Base-by-base conservation (phyloP, 2,888 invertebrate species). In the Ormia ochracea region DNA sequence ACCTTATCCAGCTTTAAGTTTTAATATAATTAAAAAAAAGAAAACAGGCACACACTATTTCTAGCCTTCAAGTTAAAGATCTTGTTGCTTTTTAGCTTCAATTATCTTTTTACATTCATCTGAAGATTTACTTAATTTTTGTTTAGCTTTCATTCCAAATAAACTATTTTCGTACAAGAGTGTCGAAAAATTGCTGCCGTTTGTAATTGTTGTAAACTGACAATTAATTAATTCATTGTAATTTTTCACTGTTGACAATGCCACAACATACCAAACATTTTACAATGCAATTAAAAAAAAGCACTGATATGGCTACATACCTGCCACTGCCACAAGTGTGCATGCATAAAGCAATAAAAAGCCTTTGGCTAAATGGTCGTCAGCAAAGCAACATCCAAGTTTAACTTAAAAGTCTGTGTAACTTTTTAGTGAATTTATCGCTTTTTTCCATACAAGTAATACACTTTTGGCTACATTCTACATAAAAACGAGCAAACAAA, bases 211-310 rank as follows among this genome's bases (percentile, higher is more conserved):
- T 76, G 76, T 78, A 70, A 61, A 65, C 73, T 81, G 81, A 81
- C 81, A 81, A 82, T 81, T 81, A 82, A 82, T 82, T 82, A 82
- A 82, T 82, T 82, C 81, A 79, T 82, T 81, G 78, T 76, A 80
- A 80, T 80, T 80, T 80, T 72, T 79, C 78, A 79, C 69, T 65
- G 78, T 65, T 79, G 80, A 76, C 80, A 80, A 72, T 80, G 80
- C 72, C 78, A 79, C 78, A 79, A 75, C 78, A 79, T 80, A 80
- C 72, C 76, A 68, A 68, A 56, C 72, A 80, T 76, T 80, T 76
- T 80, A 74, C 63, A 74, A 68, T 78, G 68, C 48, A 48, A 72
- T 36, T 61, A 14, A 68, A 33, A 4, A 48, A 58, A 43, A 17
- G 41, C 48, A 48, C 21, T 41, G 38, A 72, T 54, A 68, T 50